Evolutionary conservation across 2,888 invertebrate species (phyloP).

Genomic region (Cantharis nigra): DNA sequence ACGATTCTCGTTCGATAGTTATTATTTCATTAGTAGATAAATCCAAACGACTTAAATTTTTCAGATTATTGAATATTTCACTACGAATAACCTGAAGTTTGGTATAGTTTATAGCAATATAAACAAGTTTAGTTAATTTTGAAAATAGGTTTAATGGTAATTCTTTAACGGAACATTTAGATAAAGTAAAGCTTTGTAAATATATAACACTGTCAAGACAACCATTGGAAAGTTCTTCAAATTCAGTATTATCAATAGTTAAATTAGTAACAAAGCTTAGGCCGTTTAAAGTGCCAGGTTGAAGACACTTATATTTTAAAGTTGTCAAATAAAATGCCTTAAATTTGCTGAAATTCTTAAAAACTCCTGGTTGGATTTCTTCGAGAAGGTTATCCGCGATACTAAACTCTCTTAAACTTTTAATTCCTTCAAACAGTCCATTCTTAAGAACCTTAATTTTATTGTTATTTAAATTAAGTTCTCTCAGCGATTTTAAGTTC

Average conservation of each 20-base stretch:
- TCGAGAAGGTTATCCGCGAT: conserved; percentile 1
- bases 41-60: conserved; percentile 1
- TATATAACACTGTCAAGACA: background rate
- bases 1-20: conserved; percentile 5
- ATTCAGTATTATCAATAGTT: conserved; percentile 4
- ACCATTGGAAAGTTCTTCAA: background rate
- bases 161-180: background rate
- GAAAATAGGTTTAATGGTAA: background rate
- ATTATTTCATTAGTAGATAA: conserved; percentile 10
- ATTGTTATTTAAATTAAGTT: background rate
- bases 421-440: background rate
- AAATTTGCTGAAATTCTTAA: background rate
- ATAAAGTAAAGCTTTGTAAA: background rate
- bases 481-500: background rate
- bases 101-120: conserved; percentile 1
- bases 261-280: background rate
- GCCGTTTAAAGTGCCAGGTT: background rate
- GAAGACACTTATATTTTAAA: background rate
- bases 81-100: background rate
- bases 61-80: background rate
- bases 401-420: background rate
- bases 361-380: background rate
- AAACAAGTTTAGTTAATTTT: background rate
- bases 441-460: background rate
- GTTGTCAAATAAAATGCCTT: background rate